Base-by-base conservation (phyloP, 2,888 invertebrate species). In the Chaetoderma sp. region DNA sequence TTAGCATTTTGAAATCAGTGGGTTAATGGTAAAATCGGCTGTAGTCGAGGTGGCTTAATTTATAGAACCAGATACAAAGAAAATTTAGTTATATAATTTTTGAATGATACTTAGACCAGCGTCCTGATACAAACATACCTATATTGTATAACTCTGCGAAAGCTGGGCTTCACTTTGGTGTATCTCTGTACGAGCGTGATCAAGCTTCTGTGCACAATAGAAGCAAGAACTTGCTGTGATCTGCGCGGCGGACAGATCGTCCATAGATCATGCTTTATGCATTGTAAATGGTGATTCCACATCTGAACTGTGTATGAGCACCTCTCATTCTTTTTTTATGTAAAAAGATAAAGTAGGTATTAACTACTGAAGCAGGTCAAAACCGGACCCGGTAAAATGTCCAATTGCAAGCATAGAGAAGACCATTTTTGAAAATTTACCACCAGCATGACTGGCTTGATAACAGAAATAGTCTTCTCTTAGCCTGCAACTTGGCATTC, bases 301-400 rank as follows among this genome's bases (percentile, higher is more conserved):
- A 83, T 83, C 74, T 84, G 84, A 27, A 84, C 65, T 1, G 83
- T 66, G 60, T 83, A 84, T 0, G 83, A 80, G 70, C 85, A 85
- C 4, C 83, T 58, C 72, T 85, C 84, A 62, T 80, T 82, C 85
- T 85, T 74, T 0, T n/a, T n/a, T n/a, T n/a, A n/a, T n/a, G n/a
- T n/a, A n/a, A n/a, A 65, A 69, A 50, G 16, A 49, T 8, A 49
- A 42, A 28, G n/a, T n/a, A n/a, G n/a, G n/a, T n/a, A n/a, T n/a
- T n/a, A n/a, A n/a, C n/a, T n/a, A n/a, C n/a, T n/a, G n/a, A n/a
- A n/a, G n/a, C n/a, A n/a, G n/a, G n/a, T n/a, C n/a, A n/a, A n/a
- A n/a, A n/a, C n/a, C n/a, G n/a, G n/a, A n/a, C n/a, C n/a, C n/a
- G n/a, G n/a, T n/a, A n/a, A n/a, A n/a, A n/a, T n/a, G n/a, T n/a